Conservation (phyloP, 2,113 vertebrate species). For the Misgurnus mizolepis region DNA sequence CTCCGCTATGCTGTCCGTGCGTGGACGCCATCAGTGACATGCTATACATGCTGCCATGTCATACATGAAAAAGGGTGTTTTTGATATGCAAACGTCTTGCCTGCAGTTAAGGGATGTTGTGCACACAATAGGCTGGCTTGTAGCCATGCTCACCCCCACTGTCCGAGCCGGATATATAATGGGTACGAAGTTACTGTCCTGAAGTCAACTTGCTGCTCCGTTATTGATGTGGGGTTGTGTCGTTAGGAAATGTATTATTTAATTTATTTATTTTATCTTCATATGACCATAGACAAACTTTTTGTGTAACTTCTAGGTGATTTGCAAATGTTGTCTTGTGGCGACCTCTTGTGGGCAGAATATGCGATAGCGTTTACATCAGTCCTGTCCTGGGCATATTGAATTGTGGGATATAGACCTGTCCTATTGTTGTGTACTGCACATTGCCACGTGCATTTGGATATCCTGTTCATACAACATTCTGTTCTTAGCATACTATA, state of each 20-base stretch:
- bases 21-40: too few species aligned
- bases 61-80: neutral
- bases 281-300: neutral
- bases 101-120: conserved; percentile 15
- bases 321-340: neutral
- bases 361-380: too few species aligned
- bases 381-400: neutral
- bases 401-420: neutral
- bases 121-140: conserved; percentile 46
- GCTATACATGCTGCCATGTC: neutral
- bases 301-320: neutral
- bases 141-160: conserved; percentile 47
- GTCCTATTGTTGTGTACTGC: neutral
- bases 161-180: conserved; percentile 31
- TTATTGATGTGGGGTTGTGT: neutral
- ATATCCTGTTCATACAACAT: too few species aligned
- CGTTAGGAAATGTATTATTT: too few species aligned
- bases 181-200: conserved; percentile 28
- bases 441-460: neutral
- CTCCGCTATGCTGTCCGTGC: neutral
- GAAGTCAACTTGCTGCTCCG: conserved; percentile 12
- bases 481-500: too few species aligned
- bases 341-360: conserved; percentile 42
- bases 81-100: conserved; percentile 12
- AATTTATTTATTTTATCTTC: neutral